phyloP scores from a whole-genome alignment of 2,113 vertebrate genomes.

The Anhinga rufa region DNA sequence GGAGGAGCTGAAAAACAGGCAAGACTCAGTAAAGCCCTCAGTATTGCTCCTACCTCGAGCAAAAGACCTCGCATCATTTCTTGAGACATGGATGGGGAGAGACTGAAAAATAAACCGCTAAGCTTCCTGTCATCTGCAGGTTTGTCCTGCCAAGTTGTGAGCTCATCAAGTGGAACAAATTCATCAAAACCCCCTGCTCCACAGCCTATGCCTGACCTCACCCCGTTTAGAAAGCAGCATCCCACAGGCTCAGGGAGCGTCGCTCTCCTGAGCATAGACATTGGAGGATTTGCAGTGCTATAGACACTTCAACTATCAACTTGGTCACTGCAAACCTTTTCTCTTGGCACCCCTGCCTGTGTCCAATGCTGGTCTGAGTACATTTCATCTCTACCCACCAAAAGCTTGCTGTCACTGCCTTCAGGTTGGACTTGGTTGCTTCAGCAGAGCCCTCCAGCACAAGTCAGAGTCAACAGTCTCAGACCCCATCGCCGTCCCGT shows the following conservation, averaged over 20 bases:
- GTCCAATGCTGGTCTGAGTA: background rate
- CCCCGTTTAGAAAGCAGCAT: background rate
- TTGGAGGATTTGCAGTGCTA: background rate
- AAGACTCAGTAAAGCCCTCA: background rate
- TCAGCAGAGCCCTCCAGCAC: background rate
- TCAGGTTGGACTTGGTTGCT: background rate
- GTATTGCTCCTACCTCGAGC: background rate
- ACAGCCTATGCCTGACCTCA: background rate
- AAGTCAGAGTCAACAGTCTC: background rate
- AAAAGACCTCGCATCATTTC: background rate
- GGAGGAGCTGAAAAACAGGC: background rate
- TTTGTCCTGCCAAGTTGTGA: background rate
- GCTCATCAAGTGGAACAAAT: background rate
- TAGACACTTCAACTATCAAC: background rate
- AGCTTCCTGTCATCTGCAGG: background rate
- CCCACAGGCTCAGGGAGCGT: background rate
- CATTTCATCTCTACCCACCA: background rate
- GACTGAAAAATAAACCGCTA: background rate
- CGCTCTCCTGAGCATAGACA: background rate
- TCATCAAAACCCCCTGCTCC: background rate
- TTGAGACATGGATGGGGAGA: background rate
- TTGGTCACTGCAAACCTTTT: background rate
- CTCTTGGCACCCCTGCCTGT: background rate
- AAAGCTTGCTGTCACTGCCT: background rate
- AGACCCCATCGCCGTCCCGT: fast-evolving